phyloP scores from a whole-genome alignment of 2,888 invertebrate genomes.

The Tenthredo amoena region DNA sequence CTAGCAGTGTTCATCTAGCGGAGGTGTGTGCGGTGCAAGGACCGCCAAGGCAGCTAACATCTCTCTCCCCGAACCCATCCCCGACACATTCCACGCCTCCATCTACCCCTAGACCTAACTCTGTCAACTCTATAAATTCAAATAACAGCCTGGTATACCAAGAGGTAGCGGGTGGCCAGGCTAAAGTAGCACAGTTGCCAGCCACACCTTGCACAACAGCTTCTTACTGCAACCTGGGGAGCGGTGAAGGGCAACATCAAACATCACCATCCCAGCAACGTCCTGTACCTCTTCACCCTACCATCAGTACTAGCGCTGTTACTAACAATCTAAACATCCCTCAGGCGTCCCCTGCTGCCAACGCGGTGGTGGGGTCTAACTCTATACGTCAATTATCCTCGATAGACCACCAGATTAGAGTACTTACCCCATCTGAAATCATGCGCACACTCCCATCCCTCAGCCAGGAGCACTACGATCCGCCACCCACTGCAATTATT shows the following conservation, averaged over 20 bases:
- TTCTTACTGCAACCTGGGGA: constrained; percentile 68
- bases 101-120: constrained; percentile 74
- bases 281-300: constrained; percentile 62
- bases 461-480: constrained; percentile 86
- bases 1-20: constrained; percentile 75
- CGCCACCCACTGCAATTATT: constrained; percentile 80
- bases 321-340: constrained; percentile 66
- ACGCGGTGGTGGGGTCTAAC: constrained; percentile 77
- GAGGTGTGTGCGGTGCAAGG: constrained; percentile 79
- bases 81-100: constrained; percentile 73
- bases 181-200: constrained; percentile 73
- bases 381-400: constrained; percentile 79
- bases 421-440: constrained; percentile 93
- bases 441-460: constrained; percentile 94
- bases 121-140: constrained; percentile 72
- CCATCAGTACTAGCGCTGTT: constrained; percentile 68
- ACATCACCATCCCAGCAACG: constrained; percentile 71
- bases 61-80: constrained; percentile 75
- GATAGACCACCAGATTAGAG: constrained; percentile 91
- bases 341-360: constrained; percentile 70
- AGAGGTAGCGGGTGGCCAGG: constrained; percentile 68
- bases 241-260: constrained; percentile 73
- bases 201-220: constrained; percentile 61
- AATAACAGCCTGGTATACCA: constrained; percentile 72
- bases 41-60: constrained; percentile 77